phyloP scores from a whole-genome alignment of 2,888 invertebrate genomes.

The Drosophila atroscutellata region DNA sequence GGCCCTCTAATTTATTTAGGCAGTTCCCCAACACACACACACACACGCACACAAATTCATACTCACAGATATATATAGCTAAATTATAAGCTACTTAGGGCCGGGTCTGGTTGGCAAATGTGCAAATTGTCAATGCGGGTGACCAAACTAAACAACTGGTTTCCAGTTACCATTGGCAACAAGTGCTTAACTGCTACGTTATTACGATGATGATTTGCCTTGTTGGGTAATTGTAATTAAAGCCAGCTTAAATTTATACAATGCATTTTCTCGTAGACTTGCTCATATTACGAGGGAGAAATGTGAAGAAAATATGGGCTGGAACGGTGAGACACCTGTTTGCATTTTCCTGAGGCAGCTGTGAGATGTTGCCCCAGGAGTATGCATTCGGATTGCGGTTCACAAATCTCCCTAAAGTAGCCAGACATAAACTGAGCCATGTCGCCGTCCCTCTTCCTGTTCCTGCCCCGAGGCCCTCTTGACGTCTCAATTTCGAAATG shows the following conservation, averaged over 20 bases:
- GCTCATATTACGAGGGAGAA: constrained; percentile 24
- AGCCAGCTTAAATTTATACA: constrained; percentile 27
- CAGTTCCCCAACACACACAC: constrained; percentile 7
- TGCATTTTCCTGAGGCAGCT: constrained; percentile 19
- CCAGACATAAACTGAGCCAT: constrained; percentile 1
- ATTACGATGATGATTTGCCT: constrained; percentile 18
- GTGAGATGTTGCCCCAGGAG: constrained; percentile 22
- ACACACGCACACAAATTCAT: neutral
- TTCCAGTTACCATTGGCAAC: constrained; percentile 36
- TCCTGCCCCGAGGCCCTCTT: constrained; percentile 24
- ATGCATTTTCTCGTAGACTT: constrained; percentile 4
- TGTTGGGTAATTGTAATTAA: constrained; percentile 41
- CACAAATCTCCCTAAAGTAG: constrained; percentile 53
- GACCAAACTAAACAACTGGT: constrained; percentile 11
- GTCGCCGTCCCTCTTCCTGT: neutral
- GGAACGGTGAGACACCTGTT: constrained; percentile 50
- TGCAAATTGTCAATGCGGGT: constrained; percentile 11
- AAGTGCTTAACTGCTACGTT: constrained; percentile 2
- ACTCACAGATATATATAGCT: neutral
- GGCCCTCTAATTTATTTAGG: constrained; percentile 23
- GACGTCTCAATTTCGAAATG: constrained; percentile 73
- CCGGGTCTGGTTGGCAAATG: constrained; percentile 5
- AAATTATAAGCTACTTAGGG: constrained; percentile 39
- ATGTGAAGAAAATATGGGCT: neutral
- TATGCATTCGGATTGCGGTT: constrained; percentile 40